phyloP scores from a whole-genome alignment of 2,888 invertebrate species.

The Luperina nickerlii region DNA sequence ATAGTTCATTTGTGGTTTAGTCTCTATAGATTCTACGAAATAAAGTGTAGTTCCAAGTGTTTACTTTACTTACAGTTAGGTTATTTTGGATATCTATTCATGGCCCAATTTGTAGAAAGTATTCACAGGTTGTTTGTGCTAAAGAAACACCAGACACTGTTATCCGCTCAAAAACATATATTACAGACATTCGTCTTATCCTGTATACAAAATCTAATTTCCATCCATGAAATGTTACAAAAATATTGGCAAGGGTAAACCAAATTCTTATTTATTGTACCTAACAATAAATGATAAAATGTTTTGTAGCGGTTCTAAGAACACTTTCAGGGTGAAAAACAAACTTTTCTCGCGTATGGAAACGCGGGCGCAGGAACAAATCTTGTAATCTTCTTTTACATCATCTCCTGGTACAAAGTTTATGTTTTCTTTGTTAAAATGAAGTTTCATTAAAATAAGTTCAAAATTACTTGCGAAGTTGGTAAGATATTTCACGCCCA shows the following conservation, averaged over 20 bases:
- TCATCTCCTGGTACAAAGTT: slow-evolving; percentile 24
- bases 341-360: background rate
- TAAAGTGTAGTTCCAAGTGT: background rate
- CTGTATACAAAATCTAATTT: background rate
- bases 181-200: background rate
- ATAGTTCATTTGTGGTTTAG: slow-evolving; percentile 15
- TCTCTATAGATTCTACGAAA: slow-evolving; percentile 16
- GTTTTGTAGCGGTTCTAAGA: background rate
- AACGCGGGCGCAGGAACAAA: slow-evolving; percentile 15
- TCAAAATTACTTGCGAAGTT: slow-evolving; percentile 41
- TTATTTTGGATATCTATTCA: background rate
- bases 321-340: background rate
- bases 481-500: slow-evolving; percentile 30
- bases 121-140: background rate
- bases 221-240: background rate
- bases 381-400: slow-evolving; percentile 33
- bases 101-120: background rate
- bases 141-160: background rate
- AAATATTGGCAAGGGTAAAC: background rate
- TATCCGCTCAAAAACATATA: background rate
- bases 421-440: slow-evolving; percentile 38
- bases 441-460: slow-evolving; percentile 53
- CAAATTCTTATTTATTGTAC: background rate
- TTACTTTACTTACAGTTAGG: background rate
- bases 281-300: background rate